Evolutionary conservation across 2,888 invertebrate genomes (phyloP), one percentile per base, ranked within the genome.

Genomic region (Pristionchus entomophagus): DNA sequence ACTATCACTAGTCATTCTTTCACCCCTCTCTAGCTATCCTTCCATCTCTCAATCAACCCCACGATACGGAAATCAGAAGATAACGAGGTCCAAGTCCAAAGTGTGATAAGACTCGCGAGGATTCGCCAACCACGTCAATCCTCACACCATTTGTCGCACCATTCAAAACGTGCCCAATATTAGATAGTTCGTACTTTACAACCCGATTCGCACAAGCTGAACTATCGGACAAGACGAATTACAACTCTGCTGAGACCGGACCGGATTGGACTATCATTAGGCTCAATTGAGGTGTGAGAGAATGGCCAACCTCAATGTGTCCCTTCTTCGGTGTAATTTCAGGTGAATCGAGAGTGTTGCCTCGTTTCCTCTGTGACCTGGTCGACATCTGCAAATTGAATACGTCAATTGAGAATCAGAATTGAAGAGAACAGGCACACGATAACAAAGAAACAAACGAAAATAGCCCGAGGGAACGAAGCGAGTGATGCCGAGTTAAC

Each of bases 1-100:
- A 82, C 38, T 45, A 38, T 82, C 82, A 80, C 78, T 51, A 51
- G 51, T 80, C 51, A 80, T 51, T 51, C 78, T 80, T 80, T 80
- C 51, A 51, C 49, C n/a, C n/a, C 78, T 80, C 49, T 29, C 65
- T 22, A 32, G 49, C 49, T 51, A 49, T 51, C 22, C 51, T 38
- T 65, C 65, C 51, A 32, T 38, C 38, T 73, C 73, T 73, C 73
- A 45, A 26, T 73, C 73, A 73, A 73, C 73, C 73, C 73, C 45
- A 26, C 35, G 22, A 41, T 41, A 73, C 26, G 73, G 14, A 17
- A 73, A 73, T 73, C 41, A 65, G 19, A n/a, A 41, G 73, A 73
- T 73, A 73, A 73, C 22, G 73, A 80, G 78, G 78, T 80, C 78
- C 22, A 51, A 80, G 51, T 80, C 51, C 78, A 80, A 51, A 51